Evolutionary conservation across 2,113 vertebrate genomes (phyloP).

Genomic region (Atherinomorus stipes): DNA sequence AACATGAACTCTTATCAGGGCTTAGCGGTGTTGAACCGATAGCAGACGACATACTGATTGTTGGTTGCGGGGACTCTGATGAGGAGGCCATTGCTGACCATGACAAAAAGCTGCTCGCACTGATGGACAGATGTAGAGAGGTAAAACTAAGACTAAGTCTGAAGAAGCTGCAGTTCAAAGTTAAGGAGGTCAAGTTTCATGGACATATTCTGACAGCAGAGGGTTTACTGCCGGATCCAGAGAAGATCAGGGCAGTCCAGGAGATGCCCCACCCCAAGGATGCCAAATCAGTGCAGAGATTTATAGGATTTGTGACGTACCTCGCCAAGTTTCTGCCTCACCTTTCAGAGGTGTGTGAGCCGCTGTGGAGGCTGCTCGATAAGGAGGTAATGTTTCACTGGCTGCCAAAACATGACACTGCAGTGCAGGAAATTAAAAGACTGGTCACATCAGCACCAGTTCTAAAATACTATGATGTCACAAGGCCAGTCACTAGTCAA

Average conservation of each 20-base stretch:
- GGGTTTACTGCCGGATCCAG: too few species aligned
- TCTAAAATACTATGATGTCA: background rate
- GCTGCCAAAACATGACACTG: background rate
- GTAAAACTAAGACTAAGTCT: background rate
- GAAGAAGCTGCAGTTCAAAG: too few species aligned
- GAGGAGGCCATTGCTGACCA: background rate
- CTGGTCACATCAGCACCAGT: background rate
- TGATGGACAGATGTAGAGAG: constrained; percentile 1
- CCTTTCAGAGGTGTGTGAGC: background rate
- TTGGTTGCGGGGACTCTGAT: background rate
- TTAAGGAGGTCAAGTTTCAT: too few species aligned
- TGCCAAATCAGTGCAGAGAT: background rate
- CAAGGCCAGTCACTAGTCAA: background rate
- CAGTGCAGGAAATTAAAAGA: background rate
- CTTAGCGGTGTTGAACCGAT: background rate
- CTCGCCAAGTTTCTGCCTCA: too few species aligned
- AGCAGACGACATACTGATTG: too few species aligned
- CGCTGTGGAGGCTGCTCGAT: background rate
- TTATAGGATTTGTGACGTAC: background rate
- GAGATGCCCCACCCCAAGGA: background rate
- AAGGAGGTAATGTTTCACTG: background rate
- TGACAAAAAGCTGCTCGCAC: background rate
- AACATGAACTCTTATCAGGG: background rate
- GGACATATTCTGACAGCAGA: too few species aligned
- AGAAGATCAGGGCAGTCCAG: too few species aligned